Evolutionary conservation across 1,140 invertebrate genomes (phyloP), one percentile per base, ranked within the genome.

Genomic region (Nomia melanderi): DNA sequence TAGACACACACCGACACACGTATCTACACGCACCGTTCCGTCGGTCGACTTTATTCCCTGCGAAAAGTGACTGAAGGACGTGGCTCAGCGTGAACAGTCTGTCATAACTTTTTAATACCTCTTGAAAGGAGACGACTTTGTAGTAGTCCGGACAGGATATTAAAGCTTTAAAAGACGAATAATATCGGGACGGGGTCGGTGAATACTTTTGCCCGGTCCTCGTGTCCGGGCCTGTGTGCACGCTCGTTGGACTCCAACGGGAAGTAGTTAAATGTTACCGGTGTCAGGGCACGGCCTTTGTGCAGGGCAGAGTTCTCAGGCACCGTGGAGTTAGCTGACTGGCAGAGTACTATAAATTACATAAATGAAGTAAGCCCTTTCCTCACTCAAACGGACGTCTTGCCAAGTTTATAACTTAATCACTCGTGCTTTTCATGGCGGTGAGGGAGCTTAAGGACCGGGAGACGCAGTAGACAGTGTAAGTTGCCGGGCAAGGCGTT

Each of bases 401-500:
- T 89, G 85, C 85, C 81, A 89, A 89, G 86, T 89, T 88, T 89
- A 87, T 89, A 89, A 89, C 88, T 88, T 88, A 88, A 88, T 89
- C 87, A 85, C 82, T 83, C 64, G 70, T 72, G 80, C 84, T 81
- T 82, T 67, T 59, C 72, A 76, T 76, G 70, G 77, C 44, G 74
- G 56, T 67, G 71, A 70, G 74, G 77, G 41, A 78, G 79, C 69
- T 76, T 66, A 73, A 83, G 56, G 79, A 70, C 66, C 66, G 78
- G 59, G 56, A 64, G 72, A 50, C 27, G 7, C 5, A 1, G 27
- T 5, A 59, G 57, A 73, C 31, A 63, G 70, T 78, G 65, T 78
- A 62, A 63, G 44, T 63, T 59, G 76, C 62, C 41, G 67, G 54
- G 60, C 54, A 59, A 56, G 36, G 59, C 27, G 70, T 20, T 20